Evolutionary conservation across 2,797 vertebrate species (phyloP), one percentile per base, ranked within the genome.

Genomic region (Percopsis omiscomaycus): DNA sequence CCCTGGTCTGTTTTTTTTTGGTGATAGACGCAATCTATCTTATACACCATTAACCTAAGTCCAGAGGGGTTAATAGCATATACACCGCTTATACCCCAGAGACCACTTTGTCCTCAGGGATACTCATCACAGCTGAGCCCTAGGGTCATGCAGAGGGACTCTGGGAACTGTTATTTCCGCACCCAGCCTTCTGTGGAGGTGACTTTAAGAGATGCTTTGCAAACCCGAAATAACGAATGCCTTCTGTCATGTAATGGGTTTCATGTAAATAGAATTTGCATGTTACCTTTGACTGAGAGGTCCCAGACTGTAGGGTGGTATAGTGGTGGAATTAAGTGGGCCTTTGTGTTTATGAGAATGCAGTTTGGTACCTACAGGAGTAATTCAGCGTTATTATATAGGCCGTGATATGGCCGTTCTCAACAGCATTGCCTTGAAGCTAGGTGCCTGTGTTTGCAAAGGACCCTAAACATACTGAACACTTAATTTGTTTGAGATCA

Each of bases 21-120:
- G 47, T 14, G 71, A 71, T 73, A 69, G 78, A 74, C 61, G 13
- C 68, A 53, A 37, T 55, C 66, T 29, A 62, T 51, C 61, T 50
- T 70, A 80, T 47, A 13, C 60, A 79, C 52, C 74, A 57, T 59
- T 77, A 78, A 78, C 69, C 66, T 61, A 48, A 64, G 85, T 85
- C 74, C 73, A 74, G 59, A 53, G 70, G 68, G 86, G 87, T 89
- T 90, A 90, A 89, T 87, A 59, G 83, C 86, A 79, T 88, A 73
- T 78, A 66, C 80, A 46, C 15, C 75, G 77, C 71, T 61, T 16
- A 79, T 71, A 71, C 72, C 72, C 59, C 9, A 44, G 64, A 60
- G 54, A 12, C 51, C 48, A 53, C 49, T 6, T 59, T 73, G 70
- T 61, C 74, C 63, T 15, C 30, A 79, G 61, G 69, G 63, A 58